Evolutionary conservation across 2,888 invertebrate species (phyloP).

Genomic region (Drosophila ezoana): DNA sequence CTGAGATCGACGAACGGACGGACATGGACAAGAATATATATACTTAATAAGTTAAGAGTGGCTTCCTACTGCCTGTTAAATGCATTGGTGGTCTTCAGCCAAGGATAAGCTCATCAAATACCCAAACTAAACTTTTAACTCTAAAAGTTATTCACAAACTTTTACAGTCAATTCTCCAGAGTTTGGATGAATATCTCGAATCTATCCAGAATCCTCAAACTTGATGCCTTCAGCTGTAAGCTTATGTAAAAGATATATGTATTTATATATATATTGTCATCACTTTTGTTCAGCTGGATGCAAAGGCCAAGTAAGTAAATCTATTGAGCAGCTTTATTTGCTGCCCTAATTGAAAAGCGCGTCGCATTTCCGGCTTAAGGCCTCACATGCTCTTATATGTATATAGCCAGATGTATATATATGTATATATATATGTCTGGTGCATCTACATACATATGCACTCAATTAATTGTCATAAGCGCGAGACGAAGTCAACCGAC

Average conservation of each 20-base stretch:
- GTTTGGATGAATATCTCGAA: no score
- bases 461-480: slow-evolving; percentile 75
- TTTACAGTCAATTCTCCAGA: no score
- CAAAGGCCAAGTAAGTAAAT: slow-evolving; percentile 7
- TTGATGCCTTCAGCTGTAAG: background rate
- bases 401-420: slow-evolving; percentile 8
- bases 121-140: no score
- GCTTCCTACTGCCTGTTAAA: no score
- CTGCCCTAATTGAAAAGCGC: slow-evolving; percentile 75
- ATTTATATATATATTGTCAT: no score
- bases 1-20: no score
- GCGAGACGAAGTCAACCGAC: slow-evolving; percentile 56
- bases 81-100: no score
- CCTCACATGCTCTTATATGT: slow-evolving; percentile 15
- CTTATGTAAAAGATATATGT: background rate
- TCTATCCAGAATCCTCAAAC: background rate
- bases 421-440: slow-evolving; percentile 10
- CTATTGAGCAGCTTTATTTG: slow-evolving; percentile 30
- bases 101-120: no score
- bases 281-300: slow-evolving; percentile 32
- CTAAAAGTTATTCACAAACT: no score
- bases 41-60: no score
- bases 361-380: slow-evolving; percentile 74
- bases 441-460: slow-evolving; percentile 1
- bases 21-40: no score